A percentile compares a stretch with the other conserved stretches of the same genome.
These are phyloP conservation scores for Gastrophryne carolinensis DNA, from an alignment of 2,797 vertebrate species.

Conservation along the genomic window DNA sequence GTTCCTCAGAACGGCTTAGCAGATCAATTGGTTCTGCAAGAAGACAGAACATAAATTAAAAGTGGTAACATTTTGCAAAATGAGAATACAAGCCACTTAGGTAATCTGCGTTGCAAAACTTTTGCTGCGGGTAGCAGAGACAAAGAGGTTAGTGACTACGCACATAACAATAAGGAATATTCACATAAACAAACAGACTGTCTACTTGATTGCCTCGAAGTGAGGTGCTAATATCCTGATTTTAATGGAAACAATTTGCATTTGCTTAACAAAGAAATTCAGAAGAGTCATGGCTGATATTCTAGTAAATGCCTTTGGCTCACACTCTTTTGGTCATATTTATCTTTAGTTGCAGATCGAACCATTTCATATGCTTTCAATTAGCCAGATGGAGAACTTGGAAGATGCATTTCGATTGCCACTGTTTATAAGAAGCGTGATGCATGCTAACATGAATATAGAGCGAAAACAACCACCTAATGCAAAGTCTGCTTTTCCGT, in stretches of 20 bases:
- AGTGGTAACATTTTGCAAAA: constrained; percentile 42
- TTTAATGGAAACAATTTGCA: constrained; percentile 51
- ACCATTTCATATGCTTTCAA: constrained; percentile 51
- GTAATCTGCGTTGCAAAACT: constrained; percentile 33
- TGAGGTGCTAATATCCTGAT: constrained; percentile 44
- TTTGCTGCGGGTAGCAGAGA: constrained; percentile 5
- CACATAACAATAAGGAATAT: constrained; percentile 42
- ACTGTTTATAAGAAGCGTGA: constrained; percentile 45
- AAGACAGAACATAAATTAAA: constrained; percentile 47
- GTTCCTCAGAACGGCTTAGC: constrained; percentile 49
- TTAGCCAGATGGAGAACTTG: constrained; percentile 52
- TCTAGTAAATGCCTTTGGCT: constrained; percentile 48
- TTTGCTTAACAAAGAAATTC: constrained; percentile 50
- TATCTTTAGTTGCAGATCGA: constrained; percentile 44
- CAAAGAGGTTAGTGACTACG: constrained; percentile 25
- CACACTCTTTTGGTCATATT: constrained; percentile 44
- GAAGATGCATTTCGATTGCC: constrained; percentile 41
- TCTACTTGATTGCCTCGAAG: constrained; percentile 48
- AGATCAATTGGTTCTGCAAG: constrained; percentile 50
- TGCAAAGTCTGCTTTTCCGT: constrained; percentile 21
- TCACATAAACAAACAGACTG: constrained; percentile 47
- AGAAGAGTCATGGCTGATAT: constrained; percentile 22
- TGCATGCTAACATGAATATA: constrained; percentile 17
- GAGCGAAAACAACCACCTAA: constrained; percentile 36
- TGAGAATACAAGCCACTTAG: constrained; percentile 38